phyloP scores from a whole-genome alignment of 2,888 invertebrate species.

The Platycnemis pennipes region DNA sequence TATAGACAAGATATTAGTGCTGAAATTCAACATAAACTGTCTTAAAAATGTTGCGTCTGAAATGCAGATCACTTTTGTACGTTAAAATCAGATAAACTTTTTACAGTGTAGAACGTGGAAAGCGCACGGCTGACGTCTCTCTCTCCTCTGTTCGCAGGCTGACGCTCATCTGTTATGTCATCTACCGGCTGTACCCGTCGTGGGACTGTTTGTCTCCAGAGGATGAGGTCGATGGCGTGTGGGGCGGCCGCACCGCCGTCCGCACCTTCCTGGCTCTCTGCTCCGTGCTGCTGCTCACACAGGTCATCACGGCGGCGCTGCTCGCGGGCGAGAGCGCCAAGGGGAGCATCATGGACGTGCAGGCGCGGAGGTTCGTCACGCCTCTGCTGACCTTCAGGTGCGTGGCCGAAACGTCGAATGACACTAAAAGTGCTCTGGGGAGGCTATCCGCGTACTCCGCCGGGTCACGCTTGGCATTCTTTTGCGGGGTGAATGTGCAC shows the following conservation, averaged over 20 bases:
- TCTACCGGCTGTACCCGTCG: constrained; percentile 49
- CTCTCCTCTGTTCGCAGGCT: constrained; percentile 18
- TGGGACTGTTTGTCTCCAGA: constrained; percentile 29
- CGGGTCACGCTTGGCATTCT: too few relatives aligned
- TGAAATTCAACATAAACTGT: too few relatives aligned
- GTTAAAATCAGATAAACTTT: too few relatives aligned
- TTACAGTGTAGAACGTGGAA: too few relatives aligned
- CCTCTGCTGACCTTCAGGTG: constrained; percentile 87
- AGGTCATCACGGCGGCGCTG: constrained; percentile 83
- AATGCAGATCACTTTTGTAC: too few relatives aligned
- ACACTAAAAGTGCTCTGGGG: too few relatives aligned
- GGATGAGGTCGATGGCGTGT: not conserved
- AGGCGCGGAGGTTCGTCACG: constrained; percentile 86
- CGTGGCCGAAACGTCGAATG: too few relatives aligned
- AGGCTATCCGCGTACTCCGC: too few relatives aligned
- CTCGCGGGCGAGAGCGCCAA: constrained; percentile 86
- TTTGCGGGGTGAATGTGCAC: too few relatives aligned
- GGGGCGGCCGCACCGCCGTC: constrained; percentile 13
- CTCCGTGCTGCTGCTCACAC: constrained; percentile 83
- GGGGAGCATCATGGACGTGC: constrained; percentile 89
- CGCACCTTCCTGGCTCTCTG: constrained; percentile 45
- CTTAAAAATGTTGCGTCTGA: too few relatives aligned
- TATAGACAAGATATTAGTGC: too few relatives aligned
- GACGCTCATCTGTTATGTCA: constrained; percentile 57
- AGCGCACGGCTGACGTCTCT: not conserved